Evolutionary conservation across 1,140 invertebrate species (phyloP).

Genomic region (Pseudomyrmex flavicornis): DNA sequence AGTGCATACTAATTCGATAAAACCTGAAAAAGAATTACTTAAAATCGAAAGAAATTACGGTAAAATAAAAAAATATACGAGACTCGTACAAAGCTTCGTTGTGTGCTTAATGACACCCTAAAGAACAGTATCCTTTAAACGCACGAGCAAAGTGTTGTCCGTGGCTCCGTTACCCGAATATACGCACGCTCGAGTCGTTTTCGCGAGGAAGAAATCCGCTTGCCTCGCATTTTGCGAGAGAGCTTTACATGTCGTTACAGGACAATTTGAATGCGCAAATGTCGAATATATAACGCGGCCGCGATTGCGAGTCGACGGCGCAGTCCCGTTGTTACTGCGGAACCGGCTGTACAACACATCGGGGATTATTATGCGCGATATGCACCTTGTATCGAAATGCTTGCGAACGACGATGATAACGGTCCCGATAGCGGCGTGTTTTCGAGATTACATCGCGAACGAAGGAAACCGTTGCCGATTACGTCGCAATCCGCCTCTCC

Average conservation of each 20-base stretch:
- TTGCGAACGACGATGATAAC: constrained; percentile 54
- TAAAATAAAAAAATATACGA: not conserved
- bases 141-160: constrained; percentile 39
- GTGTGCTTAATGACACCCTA: constrained; percentile 26
- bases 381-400: constrained; percentile 60
- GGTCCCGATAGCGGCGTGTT: constrained; percentile 27
- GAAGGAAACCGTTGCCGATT: not conserved
- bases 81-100: not conserved
- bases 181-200: not conserved
- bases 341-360: constrained; percentile 39
- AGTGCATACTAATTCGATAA: not conserved
- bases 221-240: constrained; percentile 24
- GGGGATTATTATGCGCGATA: constrained; percentile 60
- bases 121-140: constrained; percentile 42
- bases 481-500: not conserved
- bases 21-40: not conserved
- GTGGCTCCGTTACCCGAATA: constrained; percentile 40
- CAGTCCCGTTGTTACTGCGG: constrained; percentile 58
- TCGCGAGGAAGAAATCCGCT: constrained; percentile 28
- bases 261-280: constrained; percentile 53
- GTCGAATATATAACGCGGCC: constrained; percentile 46
- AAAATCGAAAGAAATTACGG: not conserved
- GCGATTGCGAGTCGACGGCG: constrained; percentile 25
- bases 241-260: constrained; percentile 49
- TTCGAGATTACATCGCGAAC: constrained; percentile 8